These are phyloP conservation scores for Nemurella pictetii DNA, from an alignment of 2,888 invertebrate genomes.

Conservation along the genomic window DNA sequence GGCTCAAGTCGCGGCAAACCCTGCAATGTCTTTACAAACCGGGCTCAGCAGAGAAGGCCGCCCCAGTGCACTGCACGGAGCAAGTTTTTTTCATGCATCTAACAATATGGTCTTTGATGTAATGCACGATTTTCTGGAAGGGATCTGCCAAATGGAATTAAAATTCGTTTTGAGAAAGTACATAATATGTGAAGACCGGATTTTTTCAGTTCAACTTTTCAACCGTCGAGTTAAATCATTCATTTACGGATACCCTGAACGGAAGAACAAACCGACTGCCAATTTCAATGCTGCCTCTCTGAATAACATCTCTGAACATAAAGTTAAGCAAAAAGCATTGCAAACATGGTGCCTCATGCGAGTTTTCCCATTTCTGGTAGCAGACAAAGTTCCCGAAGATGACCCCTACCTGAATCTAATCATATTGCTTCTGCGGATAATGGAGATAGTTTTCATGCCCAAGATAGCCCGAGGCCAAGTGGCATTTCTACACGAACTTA, in stretches of 20 bases:
- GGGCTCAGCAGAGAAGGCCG: no score
- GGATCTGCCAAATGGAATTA: constrained; percentile 35
- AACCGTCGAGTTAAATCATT: constrained; percentile 39
- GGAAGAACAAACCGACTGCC: constrained; percentile 41
- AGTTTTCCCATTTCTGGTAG: constrained; percentile 42
- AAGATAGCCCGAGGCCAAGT: constrained; percentile 23
- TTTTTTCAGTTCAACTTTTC: constrained; percentile 23
- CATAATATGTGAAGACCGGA: constrained; percentile 6
- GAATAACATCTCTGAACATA: constrained; percentile 38
- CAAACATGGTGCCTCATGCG: constrained; percentile 43
- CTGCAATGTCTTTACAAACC: no score
- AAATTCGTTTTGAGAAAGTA: constrained; percentile 37
- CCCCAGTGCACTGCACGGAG: neutral
- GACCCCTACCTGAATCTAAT: constrained; percentile 41
- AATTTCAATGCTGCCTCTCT: constrained; percentile 39
- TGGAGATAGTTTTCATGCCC: constrained; percentile 42
- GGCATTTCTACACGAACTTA: constrained; percentile 38
- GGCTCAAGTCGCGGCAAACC: neutral
- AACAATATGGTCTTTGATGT: constrained; percentile 31
- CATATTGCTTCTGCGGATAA: constrained; percentile 40
- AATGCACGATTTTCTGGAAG: constrained; percentile 40
- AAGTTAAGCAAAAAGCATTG: constrained; percentile 42
- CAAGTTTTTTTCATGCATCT: constrained; percentile 20
- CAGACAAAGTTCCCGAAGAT: constrained; percentile 39
- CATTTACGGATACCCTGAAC: constrained; percentile 39